Percentiles rank a stretch among this genome's conserved stretches.
phyloP scores from a whole-genome alignment of 2,888 invertebrate species.

The Pyrochroa serraticornis region DNA sequence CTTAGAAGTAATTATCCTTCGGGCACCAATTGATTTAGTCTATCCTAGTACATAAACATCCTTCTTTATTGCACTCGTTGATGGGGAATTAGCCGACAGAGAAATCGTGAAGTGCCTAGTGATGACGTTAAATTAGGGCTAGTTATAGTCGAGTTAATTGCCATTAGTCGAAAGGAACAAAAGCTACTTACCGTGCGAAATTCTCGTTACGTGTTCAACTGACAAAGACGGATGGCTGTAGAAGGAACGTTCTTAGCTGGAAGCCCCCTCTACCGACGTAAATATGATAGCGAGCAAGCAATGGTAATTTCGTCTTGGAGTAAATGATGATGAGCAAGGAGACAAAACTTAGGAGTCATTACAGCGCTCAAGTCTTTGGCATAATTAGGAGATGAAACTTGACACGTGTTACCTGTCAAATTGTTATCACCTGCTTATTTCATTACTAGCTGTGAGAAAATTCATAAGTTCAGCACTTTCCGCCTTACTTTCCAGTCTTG shows the following conservation, averaged over 20 bases:
- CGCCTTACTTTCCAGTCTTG: background rate
- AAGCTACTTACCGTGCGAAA: conserved; percentile 32
- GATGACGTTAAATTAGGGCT: conserved; percentile 41
- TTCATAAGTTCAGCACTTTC: conserved; percentile 13
- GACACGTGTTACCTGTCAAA: conserved; percentile 38
- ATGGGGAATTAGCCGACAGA: conserved; percentile 30
- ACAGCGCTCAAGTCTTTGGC: conserved; percentile 29
- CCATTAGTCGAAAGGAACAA: conserved; percentile 35
- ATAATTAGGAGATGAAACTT: conserved; percentile 37
- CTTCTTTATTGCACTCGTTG: conserved; percentile 35
- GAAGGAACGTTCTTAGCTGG: conserved; percentile 18
- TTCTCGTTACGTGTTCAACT: conserved; percentile 32
- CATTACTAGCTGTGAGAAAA: conserved; percentile 17
- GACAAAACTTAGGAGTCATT: conserved; percentile 34
- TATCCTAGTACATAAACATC: conserved; percentile 30
- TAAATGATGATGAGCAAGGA: conserved; percentile 28
- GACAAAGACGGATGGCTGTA: conserved; percentile 34
- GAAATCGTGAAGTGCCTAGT: conserved; percentile 32
- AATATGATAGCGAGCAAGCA: conserved; percentile 33
- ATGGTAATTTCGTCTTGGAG: conserved; percentile 19
- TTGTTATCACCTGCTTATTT: conserved; percentile 37
- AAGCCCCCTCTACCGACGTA: conserved; percentile 33
- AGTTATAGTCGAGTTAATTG: conserved; percentile 43
- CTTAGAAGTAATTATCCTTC: conserved; percentile 31
- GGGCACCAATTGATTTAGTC: conserved; percentile 32